A percentile compares a stretch with the other conserved stretches of the same genome.
phyloP scores from a whole-genome alignment of 2,113 vertebrate genomes.

The Rhynchomys soricoides region DNA sequence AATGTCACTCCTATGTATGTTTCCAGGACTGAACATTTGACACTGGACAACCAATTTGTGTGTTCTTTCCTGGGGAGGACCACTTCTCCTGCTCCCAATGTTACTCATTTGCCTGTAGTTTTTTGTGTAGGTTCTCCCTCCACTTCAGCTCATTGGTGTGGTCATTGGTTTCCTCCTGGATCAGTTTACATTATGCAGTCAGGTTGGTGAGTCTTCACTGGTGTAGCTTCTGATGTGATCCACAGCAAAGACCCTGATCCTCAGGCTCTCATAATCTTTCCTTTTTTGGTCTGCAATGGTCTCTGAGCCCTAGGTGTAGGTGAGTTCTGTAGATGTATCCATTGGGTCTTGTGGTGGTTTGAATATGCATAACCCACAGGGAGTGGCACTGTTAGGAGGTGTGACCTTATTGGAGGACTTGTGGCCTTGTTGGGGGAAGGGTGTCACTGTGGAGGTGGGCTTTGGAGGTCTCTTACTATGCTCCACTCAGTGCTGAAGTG shows the following conservation, averaged over 20 bases:
- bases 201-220: background rate
- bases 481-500: too few relatives aligned
- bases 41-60: background rate
- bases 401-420: too few relatives aligned
- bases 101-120: background rate
- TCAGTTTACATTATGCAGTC: background rate
- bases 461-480: too few relatives aligned
- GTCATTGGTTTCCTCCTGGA: background rate
- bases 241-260: background rate
- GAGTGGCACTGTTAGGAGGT: too few relatives aligned
- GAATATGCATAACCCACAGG: too few relatives aligned
- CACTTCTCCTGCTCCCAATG: background rate
- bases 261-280: background rate
- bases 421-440: too few relatives aligned
- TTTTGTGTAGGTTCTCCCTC: background rate
- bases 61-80: background rate
- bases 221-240: background rate
- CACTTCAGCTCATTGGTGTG: background rate
- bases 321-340: background rate
- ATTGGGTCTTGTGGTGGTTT: too few relatives aligned
- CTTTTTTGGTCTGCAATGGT: background rate
- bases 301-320: background rate
- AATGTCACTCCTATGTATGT: background rate
- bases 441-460: too few relatives aligned
- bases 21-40: background rate